Base-by-base conservation (phyloP, 2,888 invertebrate species). In the Brenthis daphne region DNA sequence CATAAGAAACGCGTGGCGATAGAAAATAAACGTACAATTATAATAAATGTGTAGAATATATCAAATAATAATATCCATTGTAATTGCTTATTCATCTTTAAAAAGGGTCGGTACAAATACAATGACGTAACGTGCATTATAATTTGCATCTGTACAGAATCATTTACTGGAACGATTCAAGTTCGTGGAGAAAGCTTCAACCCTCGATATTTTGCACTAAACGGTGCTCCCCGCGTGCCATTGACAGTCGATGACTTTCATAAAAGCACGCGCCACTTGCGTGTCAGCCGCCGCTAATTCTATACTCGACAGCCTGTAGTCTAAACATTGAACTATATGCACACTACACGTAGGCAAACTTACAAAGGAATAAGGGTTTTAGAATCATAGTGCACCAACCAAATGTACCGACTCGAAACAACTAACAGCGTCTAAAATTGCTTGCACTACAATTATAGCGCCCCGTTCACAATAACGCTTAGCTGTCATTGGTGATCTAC, bases 221-320 rank as follows among this genome's bases (percentile, higher is more conserved):
- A 3, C 33, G n/a, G 8, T 12, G 33, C 61, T 6, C 29, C n/a
- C 43, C 56, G 56, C 65, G 55, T 51, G 65, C 51, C 29, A 20
- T 54, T 43, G 63, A 20, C 63, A 20, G 43, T 6, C 43, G 37
- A 53, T 63, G 50, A 16, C 33, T n/a, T 12, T 37, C 37, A 37
- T 24, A 24, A 1, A n/a, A 11, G 60, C 60, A 61, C 58, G 20
- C 50, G 60, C 48, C 60, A 60, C 60, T 43, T 43, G 51, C 51
- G 16, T 51, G 33, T 16, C 61, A 29, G 11, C n/a, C 55, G 47
- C 47, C 14, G 20, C 14, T 24, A 47, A 48, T 1, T 33, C 16
- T 12, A 24, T 2, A 54, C 63, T 6, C 8, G 14, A 13, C 24
- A 37, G 37, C 14, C 16, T n/a, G 37, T 13, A 37, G 63, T 50